Percentiles rank a stretch among this genome's conserved stretches.
These are phyloP conservation scores for Bombus affinis DNA, from an alignment of 1,140 invertebrate species.

Conservation along the genomic window DNA sequence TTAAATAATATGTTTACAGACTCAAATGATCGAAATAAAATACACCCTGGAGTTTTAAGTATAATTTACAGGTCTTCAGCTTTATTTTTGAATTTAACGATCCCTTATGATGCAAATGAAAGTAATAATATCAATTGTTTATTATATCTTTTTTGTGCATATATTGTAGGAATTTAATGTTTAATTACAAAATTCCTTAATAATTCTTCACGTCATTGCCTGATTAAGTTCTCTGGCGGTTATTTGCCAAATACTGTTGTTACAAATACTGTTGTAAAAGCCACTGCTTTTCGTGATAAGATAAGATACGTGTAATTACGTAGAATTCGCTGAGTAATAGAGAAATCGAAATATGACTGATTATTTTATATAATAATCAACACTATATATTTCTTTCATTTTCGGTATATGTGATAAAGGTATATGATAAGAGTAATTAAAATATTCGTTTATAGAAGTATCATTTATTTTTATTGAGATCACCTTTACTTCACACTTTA, in stretches of 20 bases:
- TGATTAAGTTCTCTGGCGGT: no score
- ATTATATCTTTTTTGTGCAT: no score
- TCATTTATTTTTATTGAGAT: neutral
- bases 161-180: no score
- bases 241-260: neutral
- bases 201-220: no score
- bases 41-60: neutral
- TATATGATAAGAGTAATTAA: no score
- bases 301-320: conserved; percentile 13
- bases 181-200: neutral
- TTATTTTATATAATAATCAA: no score
- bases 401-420: neutral
- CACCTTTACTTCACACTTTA: neutral
- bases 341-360: no score
- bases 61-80: neutral
- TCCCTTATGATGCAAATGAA: no score
- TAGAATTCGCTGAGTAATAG: neutral
- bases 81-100: no score
- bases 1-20: neutral
- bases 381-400: neutral
- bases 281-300: conserved; percentile 6
- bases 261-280: neutral
- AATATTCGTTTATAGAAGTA: neutral
- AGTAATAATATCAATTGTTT: no score
- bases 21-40: neutral